A percentile compares a stretch with the other conserved stretches of the same genome.
Conservation (phyloP, 2,888 invertebrate genomes). For the Spisula subtruncata region DNA sequence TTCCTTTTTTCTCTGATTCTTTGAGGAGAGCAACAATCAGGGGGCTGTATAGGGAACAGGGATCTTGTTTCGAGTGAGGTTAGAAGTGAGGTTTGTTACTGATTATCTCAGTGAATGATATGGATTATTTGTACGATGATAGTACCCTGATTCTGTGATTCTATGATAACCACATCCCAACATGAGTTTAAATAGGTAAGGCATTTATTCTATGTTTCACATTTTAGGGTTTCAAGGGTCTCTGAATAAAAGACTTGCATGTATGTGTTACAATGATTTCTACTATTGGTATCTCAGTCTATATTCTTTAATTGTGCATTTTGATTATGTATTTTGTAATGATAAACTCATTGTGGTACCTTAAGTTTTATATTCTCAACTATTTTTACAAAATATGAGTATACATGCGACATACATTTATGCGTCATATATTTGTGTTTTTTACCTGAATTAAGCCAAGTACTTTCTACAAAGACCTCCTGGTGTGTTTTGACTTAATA, state of each 20-base stretch:
- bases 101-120: conserved; percentile 28
- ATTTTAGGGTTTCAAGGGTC: not conserved
- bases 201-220: not conserved
- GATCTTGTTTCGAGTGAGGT: not conserved
- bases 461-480: not conserved
- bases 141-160: conserved; percentile 46
- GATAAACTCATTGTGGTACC: not conserved
- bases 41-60: conserved; percentile 29
- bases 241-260: not conserved
- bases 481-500: not conserved
- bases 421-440: too few relatives aligned
- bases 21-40: conserved; percentile 52
- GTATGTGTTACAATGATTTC: not conserved
- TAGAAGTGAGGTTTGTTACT: conserved; percentile 35
- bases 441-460: not conserved
- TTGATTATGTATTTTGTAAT: not conserved
- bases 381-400: too few relatives aligned
- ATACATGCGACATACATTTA: not conserved
- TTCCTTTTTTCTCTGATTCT: conserved; percentile 25
- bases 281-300: too few relatives aligned
- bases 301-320: too few relatives aligned
- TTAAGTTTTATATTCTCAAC: not conserved
- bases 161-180: conserved; percentile 36
- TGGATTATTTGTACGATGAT: conserved; percentile 45
- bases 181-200: conserved; percentile 68